Evolutionary conservation across 2,888 invertebrate genomes (phyloP).

Genomic region (Hyppa rectilinea): DNA sequence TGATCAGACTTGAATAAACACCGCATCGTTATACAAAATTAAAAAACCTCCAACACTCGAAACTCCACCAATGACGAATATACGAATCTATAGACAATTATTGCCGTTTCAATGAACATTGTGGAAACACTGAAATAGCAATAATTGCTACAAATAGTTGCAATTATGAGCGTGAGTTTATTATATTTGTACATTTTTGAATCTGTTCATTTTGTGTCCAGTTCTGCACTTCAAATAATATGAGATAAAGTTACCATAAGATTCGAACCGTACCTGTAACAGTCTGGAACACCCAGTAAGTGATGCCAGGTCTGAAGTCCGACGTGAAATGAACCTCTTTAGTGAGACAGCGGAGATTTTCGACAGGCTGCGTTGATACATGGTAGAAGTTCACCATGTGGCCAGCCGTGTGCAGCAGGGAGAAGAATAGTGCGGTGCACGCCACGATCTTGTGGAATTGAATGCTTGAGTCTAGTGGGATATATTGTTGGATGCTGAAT

Average conservation of each 20-base stretch:
- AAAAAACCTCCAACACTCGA: too few species aligned
- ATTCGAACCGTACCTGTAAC: constrained; percentile 93
- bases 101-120: too few species aligned
- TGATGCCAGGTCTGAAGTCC: constrained; percentile 98
- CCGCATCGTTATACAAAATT: background rate
- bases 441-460: constrained; percentile 99
- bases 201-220: too few species aligned
- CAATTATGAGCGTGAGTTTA: background rate
- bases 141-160: background rate
- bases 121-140: background rate
- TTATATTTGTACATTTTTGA: too few species aligned
- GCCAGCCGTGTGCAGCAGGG: constrained; percentile 97
- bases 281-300: constrained; percentile 98
- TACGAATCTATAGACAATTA: background rate
- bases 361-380: constrained; percentile 98
- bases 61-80: background rate
- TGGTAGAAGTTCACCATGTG: constrained; percentile 99
- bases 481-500: constrained; percentile 97
- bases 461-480: constrained; percentile 98
- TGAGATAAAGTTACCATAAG: background rate
- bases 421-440: constrained; percentile 98
- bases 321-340: constrained; percentile 98
- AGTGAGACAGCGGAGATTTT: constrained; percentile 97
- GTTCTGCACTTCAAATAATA: background rate
- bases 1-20: background rate